Evolutionary conservation across 2,113 vertebrate genomes (phyloP), one percentile per base, ranked within the genome.

Genomic region (Forbesichthys agassizii): DNA sequence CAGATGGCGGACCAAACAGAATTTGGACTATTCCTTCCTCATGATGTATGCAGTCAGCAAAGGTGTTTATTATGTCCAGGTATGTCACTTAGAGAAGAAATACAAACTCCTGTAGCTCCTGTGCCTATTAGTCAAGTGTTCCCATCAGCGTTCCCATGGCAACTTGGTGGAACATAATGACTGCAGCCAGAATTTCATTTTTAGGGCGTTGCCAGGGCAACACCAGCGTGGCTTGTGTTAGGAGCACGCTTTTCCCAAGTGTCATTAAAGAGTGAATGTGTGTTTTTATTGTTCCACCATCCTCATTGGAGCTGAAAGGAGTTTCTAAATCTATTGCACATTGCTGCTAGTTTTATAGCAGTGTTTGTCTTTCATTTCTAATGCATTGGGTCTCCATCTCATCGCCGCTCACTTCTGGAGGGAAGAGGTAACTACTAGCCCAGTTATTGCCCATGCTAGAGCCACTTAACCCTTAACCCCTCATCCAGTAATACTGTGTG

Each of bases 11-110:
- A 98, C 98, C 27, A 99, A 99, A 80, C 98, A 99, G 88, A 98
- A 99, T 83, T 88, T 99, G 87, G 98, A 99, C 86, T 99, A 98
- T 78, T 98, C 96, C 82, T 99, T 99, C 87, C 94, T 99, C 73
- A 99, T 99, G 98, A 99, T 99, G 98, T 99, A 98, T 69, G 97
- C 97, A 53, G 95, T 98, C 85, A 96, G 93, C 86, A 98, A 97
- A 86, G 97, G 98, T 0, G 89, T 94, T 81, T 99, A 98, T 86
- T 99, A 99, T 74, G 96, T 99, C 76, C 98, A 99, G 96, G 98
- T 98, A 94, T 47, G 83, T 83, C 27, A 1, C 60, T 53, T 33
- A 27, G 33, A 66, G 67, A n/a, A 36, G 36, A 33, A 12, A 16
- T 11, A 46, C 61, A 18, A 18, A 48, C 48, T 42, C 66, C 27